A percentile compares a stretch with the other conserved stretches of the same genome.
Conservation (phyloP, 1,140 invertebrate species). For the Heterodera carotae region DNA sequence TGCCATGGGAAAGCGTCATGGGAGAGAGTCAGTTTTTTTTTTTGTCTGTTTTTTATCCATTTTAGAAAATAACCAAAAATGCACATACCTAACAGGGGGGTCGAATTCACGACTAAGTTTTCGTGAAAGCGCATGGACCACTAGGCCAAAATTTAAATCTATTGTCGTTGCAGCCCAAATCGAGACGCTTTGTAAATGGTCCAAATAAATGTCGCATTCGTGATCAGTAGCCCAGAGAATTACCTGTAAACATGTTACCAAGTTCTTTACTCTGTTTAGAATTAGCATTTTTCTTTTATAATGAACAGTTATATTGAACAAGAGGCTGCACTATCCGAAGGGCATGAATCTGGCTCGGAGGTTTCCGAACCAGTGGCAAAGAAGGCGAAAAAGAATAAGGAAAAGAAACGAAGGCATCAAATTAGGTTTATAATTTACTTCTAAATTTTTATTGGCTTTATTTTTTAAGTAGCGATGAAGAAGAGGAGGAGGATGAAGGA, state of each 20-base stretch:
- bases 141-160: too few species aligned
- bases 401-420: conserved; percentile 52
- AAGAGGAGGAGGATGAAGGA: conserved; percentile 50
- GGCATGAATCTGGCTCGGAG: conserved; percentile 32
- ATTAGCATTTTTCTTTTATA: background rate
- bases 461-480: conserved; percentile 49
- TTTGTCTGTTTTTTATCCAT: too few species aligned
- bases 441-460: conserved; percentile 23
- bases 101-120: too few species aligned
- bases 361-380: conserved; percentile 50
- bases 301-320: conserved; percentile 59
- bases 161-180: too few species aligned
- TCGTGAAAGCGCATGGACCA: too few species aligned
- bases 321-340: conserved; percentile 60
- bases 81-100: too few species aligned
- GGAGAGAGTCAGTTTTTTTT: too few species aligned
- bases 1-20: too few species aligned
- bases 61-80: too few species aligned
- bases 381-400: conserved; percentile 50
- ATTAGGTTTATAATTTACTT: conserved; percentile 36
- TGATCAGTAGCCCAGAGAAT: too few species aligned
- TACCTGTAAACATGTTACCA: background rate
- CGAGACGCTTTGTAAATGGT: too few species aligned
- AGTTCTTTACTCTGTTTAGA: background rate
- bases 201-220: too few species aligned